Percentiles rank a stretch among this genome's conserved stretches.
phyloP scores from a whole-genome alignment of 2,113 vertebrate genomes.

The Numenius arquata region DNA sequence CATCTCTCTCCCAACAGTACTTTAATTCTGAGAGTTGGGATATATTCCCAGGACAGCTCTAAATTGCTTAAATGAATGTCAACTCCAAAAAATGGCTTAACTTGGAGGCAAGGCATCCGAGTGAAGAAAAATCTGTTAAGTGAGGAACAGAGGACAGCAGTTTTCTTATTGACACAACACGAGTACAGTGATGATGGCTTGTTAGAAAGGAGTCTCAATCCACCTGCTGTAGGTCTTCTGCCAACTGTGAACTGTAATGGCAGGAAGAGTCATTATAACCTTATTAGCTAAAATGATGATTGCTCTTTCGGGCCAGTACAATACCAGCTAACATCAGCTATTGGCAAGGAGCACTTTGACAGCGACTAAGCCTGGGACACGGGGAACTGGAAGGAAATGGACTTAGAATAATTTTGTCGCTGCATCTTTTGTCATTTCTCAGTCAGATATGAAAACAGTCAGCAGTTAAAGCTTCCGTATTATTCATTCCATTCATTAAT shows the following conservation, averaged over 20 bases:
- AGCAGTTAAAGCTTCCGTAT: background rate
- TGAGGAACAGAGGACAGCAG: background rate
- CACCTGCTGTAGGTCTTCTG: constrained; percentile 11
- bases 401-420: background rate
- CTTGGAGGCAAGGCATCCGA: background rate
- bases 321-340: background rate
- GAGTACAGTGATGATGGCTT: background rate
- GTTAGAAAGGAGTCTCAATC: constrained; percentile 15
- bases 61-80: constrained; percentile 15
- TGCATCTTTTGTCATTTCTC: background rate
- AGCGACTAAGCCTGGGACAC: background rate
- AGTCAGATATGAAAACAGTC: background rate
- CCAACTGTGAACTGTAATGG: constrained; percentile 24
- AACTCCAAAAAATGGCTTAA: background rate
- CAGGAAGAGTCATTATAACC: constrained; percentile 48
- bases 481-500: background rate
- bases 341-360: constrained; percentile 15
- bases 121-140: constrained; percentile 3
- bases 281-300: constrained; percentile 32
- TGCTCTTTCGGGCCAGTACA: background rate
- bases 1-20: background rate
- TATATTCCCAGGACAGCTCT: background rate
- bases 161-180: constrained; percentile 25
- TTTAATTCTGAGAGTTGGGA: background rate
- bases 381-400: background rate